Conservation (phyloP, 2,888 invertebrate species). For the Lagria hirta region DNA sequence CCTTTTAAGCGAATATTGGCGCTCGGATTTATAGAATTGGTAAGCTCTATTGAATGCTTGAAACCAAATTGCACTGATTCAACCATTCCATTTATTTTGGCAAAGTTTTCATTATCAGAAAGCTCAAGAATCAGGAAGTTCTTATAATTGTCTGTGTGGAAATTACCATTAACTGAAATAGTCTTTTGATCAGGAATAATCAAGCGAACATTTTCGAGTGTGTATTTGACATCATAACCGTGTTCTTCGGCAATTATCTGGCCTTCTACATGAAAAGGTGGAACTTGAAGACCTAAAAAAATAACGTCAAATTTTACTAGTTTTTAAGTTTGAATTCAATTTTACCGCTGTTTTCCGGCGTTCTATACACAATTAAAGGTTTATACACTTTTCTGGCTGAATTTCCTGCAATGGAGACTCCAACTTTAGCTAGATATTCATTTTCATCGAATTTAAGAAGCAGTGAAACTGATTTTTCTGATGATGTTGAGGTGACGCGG, state of each 20-base stretch:
- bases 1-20: conserved; percentile 64
- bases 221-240: conserved; percentile 54
- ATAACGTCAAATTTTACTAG: neutral
- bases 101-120: conserved; percentile 54
- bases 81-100: conserved; percentile 50
- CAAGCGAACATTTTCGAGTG: conserved; percentile 61
- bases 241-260: conserved; percentile 52
- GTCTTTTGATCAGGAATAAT: conserved; percentile 53
- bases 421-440: conserved; percentile 65
- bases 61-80: conserved; percentile 52
- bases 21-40: conserved; percentile 62
- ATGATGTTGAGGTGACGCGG: conserved; percentile 59
- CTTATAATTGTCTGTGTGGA: conserved; percentile 51
- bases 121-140: conserved; percentile 58
- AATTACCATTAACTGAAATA: conserved; percentile 58
- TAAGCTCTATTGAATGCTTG: conserved; percentile 56
- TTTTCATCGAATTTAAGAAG: conserved; percentile 61
- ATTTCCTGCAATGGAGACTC: conserved; percentile 63
- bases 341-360: conserved; percentile 56
- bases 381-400: conserved; percentile 60
- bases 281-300: conserved; percentile 32
- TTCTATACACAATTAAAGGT: conserved; percentile 68
- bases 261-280: conserved; percentile 60
- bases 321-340: conserved; percentile 1
- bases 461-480: conserved; percentile 62